Evolutionary conservation across 2,888 invertebrate genomes (phyloP), one percentile per base, ranked within the genome.

Genomic region (Fabriciana adippe): DNA sequence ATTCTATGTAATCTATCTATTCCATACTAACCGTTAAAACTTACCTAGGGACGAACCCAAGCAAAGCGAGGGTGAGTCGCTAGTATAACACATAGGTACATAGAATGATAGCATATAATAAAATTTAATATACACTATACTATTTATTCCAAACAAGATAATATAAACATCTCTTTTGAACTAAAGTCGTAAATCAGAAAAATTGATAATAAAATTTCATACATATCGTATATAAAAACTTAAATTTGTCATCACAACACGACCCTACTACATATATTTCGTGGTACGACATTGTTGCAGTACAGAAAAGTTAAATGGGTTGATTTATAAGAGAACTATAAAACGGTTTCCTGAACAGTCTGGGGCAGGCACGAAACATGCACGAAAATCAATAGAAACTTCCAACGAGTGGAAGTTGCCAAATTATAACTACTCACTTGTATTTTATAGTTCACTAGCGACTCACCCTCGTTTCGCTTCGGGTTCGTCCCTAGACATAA

Each of bases 311-410:
- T 50, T 26, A 35, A 61, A 50, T 61, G 61, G 61, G 61, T 61
- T 61, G 61, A 53, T 61, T 61, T 61, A 55, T 55, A 66, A 21
- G 31, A 48, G 35, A 55, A 47, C 60, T 61, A 66, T 61, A 61
- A 61, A 66, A 61, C 66, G 16, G 45, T 61, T 60, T 61, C 66
- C 66, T 66, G 21, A 45, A 66, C 15, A 48, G 66, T 61, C 60
- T 41, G 61, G 61, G 47, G 11, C 48, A 51, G 18, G 35, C 61
- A 61, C 50, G 66, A 18, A 61, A 55, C 60, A 21, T 61, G 55
- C 61, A 55, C 48, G 45, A 64, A 61, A 70, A 70, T 68, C 70
- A 66, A 66, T 70, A 35, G 60, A 55, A 61, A 66, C 16, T 45
- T 48, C 45, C 21, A n/a, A 55, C 21, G 15, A 35, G 50, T 61